A percentile compares a stretch with the other conserved stretches of the same genome.
Conservation (phyloP, 2,888 invertebrate species). For the Alviniconcha strummeri region DNA sequence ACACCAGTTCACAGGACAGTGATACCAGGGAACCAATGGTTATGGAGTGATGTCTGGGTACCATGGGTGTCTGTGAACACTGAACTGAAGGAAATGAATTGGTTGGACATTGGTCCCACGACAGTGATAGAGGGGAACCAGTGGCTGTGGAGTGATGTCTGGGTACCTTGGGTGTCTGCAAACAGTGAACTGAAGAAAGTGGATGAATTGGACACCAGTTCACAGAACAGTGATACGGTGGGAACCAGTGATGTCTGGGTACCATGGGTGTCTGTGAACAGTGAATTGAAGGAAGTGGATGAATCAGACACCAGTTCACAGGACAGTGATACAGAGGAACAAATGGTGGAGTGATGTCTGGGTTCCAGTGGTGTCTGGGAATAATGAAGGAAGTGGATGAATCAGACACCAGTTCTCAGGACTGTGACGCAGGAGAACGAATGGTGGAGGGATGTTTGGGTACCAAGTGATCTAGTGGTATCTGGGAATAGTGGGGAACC, state of each 20-base stretch:
- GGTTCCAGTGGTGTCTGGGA: too few relatives aligned
- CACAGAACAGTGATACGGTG: slow-evolving; percentile 30
- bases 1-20: slow-evolving; percentile 33
- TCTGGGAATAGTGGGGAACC: slow-evolving; percentile 29
- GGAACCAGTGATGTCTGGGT: background rate
- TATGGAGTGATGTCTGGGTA: background rate
- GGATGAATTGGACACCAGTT: slow-evolving; percentile 48
- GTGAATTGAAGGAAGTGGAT: slow-evolving; percentile 48
- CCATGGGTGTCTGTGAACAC: too few relatives aligned
- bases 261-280: too few relatives aligned
- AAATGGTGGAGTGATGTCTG: background rate
- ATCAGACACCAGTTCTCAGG: slow-evolving; percentile 41
- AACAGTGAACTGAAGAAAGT: slow-evolving; percentile 37
- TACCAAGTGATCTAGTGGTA: too few relatives aligned
- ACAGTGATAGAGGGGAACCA: slow-evolving; percentile 24
- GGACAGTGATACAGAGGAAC: slow-evolving; percentile 28
- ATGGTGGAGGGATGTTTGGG: background rate
- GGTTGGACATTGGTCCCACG: too few relatives aligned
- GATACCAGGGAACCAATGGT: slow-evolving; percentile 19
- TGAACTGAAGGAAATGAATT: slow-evolving; percentile 47
- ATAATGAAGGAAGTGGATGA: slow-evolving; percentile 48
- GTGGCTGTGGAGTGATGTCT: background rate
- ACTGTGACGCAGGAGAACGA: slow-evolving; percentile 20
- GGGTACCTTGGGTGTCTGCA: too few relatives aligned
- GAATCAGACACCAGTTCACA: slow-evolving; percentile 45